phyloP scores from a whole-genome alignment of 2,113 vertebrate genomes.

The Zingel zingel region DNA sequence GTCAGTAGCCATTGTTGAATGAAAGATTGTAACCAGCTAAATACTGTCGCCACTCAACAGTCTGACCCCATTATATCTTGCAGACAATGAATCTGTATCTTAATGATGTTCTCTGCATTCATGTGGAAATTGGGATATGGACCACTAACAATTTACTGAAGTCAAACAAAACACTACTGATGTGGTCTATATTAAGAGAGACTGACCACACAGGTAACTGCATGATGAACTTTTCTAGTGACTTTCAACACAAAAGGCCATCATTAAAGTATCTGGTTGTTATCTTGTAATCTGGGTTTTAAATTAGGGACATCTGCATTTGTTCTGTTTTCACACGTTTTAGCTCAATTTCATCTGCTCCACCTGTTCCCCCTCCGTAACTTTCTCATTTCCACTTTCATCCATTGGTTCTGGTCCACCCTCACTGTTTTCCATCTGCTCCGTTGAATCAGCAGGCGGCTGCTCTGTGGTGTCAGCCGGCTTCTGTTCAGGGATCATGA shows the following conservation, averaged over 20 bases:
- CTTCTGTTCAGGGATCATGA: constrained; percentile 76
- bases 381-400: constrained; percentile 19
- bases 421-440: neutral
- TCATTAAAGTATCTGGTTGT: constrained; percentile 20
- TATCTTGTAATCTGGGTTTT: neutral
- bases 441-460: neutral
- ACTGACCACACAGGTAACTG: constrained; percentile 28
- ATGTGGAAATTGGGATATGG: constrained; percentile 18
- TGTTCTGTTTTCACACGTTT: constrained; percentile 16
- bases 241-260: constrained; percentile 50
- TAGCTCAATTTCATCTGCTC: constrained; percentile 46
- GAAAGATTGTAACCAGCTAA: constrained; percentile 23
- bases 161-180: constrained; percentile 44
- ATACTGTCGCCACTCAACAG: constrained; percentile 15
- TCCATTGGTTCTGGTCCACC: constrained; percentile 46
- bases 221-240: constrained; percentile 13
- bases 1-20: constrained; percentile 27
- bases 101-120: constrained; percentile 20
- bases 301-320: constrained; percentile 1
- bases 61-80: constrained; percentile 18
- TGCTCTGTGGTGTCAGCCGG: constrained; percentile 49
- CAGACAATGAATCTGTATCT: constrained; percentile 1
- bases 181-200: constrained; percentile 44
- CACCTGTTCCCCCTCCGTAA: neutral
- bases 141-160: constrained; percentile 41